phyloP scores from a whole-genome alignment of 2,888 invertebrate species.

The Dicroscelio sp. region DNA sequence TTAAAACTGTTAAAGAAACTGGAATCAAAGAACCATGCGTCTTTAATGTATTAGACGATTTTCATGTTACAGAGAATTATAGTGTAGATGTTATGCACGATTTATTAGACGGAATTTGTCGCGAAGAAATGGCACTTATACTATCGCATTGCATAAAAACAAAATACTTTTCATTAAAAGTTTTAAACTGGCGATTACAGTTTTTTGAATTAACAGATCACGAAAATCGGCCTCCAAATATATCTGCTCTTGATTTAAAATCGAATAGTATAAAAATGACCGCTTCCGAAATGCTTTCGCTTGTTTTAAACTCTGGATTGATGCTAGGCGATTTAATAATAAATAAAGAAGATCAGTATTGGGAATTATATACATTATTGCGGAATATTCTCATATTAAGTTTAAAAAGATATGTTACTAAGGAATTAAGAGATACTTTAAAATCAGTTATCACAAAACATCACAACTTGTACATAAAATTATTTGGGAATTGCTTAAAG shows the following conservation, averaged over 20 bases:
- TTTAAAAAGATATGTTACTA: conserved; percentile 36
- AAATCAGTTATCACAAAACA: conserved; percentile 45
- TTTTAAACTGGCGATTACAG: conserved; percentile 39
- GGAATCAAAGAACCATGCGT: conserved; percentile 25
- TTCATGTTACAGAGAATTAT: conserved; percentile 32
- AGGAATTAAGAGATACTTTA: conserved; percentile 11
- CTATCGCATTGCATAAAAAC: conserved; percentile 3
- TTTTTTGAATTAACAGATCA: conserved; percentile 40
- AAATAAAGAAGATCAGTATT: conserved; percentile 30
- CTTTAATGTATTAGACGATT: conserved; percentile 4
- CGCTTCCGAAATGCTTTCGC: conserved; percentile 38
- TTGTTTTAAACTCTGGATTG: conserved; percentile 17
- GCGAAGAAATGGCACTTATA: conserved; percentile 10
- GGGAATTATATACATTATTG: conserved; percentile 63
- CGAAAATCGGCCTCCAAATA: conserved; percentile 19
- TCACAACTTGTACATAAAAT: conserved; percentile 21
- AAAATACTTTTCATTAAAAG: conserved; percentile 19
- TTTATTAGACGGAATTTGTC: conserved; percentile 25
- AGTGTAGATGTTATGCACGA: conserved; percentile 44
- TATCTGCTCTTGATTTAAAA: conserved; percentile 7
- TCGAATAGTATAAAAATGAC: conserved; percentile 17
- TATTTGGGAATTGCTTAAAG: conserved; percentile 68
- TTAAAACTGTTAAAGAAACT: not conserved
- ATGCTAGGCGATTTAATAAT: conserved; percentile 25
- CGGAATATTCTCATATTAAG: conserved; percentile 58